Conservation (phyloP, 2,888 invertebrate species). For the Nephrotoma appendiculata region DNA sequence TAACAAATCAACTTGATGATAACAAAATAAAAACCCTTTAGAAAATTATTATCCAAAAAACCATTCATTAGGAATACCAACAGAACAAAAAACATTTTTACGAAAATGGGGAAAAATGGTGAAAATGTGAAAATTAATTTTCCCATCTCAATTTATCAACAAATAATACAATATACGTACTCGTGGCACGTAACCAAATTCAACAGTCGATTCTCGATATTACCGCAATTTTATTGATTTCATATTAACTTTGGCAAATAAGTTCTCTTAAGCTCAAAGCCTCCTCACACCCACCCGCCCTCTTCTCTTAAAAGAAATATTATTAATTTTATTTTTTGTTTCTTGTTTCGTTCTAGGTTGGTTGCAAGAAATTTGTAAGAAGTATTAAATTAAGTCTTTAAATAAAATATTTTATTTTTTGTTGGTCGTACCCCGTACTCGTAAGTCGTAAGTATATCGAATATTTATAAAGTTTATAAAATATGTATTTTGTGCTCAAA, state of each 20-base stretch:
- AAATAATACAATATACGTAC: not conserved
- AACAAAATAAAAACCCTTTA: not conserved
- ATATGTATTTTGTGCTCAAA: not conserved
- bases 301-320: not conserved
- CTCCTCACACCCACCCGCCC: not conserved
- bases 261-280: not conserved
- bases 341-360: not conserved
- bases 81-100: not conserved
- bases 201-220: not conserved
- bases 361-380: not conserved
- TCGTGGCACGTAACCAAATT: not conserved
- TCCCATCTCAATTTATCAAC: not conserved
- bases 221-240: not conserved
- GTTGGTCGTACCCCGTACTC: not conserved
- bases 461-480: not conserved
- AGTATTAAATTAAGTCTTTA: not conserved
- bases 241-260: not conserved
- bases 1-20: not conserved
- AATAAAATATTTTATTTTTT: not conserved
- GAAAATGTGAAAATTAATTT: not conserved
- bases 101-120: not conserved
- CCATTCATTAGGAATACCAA: not conserved
- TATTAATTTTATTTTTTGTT: not conserved
- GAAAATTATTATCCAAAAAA: not conserved
- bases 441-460: not conserved